Evolutionary conservation across 2,797 vertebrate genomes (phyloP), one percentile per base, ranked within the genome.

Genomic region (Peromyscus attwateri): DNA sequence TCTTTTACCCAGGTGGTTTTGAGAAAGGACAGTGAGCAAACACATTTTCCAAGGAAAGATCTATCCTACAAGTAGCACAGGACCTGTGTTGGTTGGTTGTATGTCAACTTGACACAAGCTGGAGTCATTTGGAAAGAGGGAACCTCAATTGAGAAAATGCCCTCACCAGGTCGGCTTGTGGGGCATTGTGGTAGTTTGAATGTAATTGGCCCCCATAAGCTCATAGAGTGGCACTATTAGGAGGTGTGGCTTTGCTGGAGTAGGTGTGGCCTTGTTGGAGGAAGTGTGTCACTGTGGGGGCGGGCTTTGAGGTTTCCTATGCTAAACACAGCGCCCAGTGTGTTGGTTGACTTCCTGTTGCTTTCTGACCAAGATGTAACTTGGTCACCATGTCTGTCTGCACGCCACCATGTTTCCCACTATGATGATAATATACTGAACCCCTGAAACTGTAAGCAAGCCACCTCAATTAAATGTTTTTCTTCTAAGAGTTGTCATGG

Each of bases 11-110:
- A 37, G 66, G 57, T 43, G 46, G 66, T 13, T 77, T 71, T 89
- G 29, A 89, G 89, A 79, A 89, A 62, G 57, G 75, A 57, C 79
- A 27, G 62, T 57, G 2, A 87, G 60, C 70, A 91, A 94, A 89
- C 49, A 52, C 21, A 83, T 60, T 66, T 92, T 68, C 43, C 29
- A 81, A 92, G 88, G 84, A 55, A 25, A 52, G 55, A 40, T 62
- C 71, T 52, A 14, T 5, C 84, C 70, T 87, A 43, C 3, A 89
- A 76, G 37, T 2, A 62, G n/a, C 34, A 76, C 29, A 66, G 60
- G 40, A 29, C 25, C 57, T 82, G 6, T 27, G 80, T 57, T 62
- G 80, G 55, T 10, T 79, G 55, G n/a, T 27, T 60, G 40, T 34
- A 80, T 3, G 43, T 31, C 75, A 80, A 3, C 17, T n/a, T 21